Percentiles rank a stretch among this genome's conserved stretches.
phyloP scores from a whole-genome alignment of 2,113 vertebrate genomes.

The Galbula dea region DNA sequence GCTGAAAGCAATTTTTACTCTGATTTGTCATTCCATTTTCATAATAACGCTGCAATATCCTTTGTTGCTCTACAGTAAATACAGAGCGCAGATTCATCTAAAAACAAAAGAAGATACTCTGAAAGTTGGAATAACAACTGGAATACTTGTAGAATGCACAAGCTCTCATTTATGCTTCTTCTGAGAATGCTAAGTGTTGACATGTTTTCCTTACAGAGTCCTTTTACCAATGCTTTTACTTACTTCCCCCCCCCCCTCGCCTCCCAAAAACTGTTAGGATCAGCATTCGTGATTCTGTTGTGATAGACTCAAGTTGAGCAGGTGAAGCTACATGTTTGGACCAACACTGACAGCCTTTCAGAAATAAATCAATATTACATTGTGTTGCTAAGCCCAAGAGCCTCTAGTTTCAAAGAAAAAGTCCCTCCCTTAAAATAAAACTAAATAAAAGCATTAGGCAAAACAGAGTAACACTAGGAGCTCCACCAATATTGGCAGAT shows the following conservation, averaged over 20 bases:
- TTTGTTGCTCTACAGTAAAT: constrained; percentile 96
- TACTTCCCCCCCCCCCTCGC: background rate
- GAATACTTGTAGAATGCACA: constrained; percentile 44
- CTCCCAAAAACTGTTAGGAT: background rate
- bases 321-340: background rate
- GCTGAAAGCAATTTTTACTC: constrained; percentile 99
- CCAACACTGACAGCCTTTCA: background rate
- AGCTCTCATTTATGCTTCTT: constrained; percentile 1
- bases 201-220: background rate
- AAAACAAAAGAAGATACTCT: constrained; percentile 77
- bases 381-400: background rate
- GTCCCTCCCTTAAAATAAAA: background rate
- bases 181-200: background rate
- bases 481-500: background rate
- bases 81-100: constrained; percentile 99
- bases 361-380: background rate
- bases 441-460: background rate
- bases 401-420: background rate
- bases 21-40: constrained; percentile 99
- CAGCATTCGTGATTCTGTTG: background rate
- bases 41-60: constrained; percentile 96
- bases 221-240: background rate
- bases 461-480: background rate
- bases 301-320: background rate
- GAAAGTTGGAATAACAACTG: constrained; percentile 67